Evolutionary conservation across 1,140 invertebrate species (phyloP), one percentile per base, ranked within the genome.

Genomic region (Pseudomyrmex dendroicus): DNA sequence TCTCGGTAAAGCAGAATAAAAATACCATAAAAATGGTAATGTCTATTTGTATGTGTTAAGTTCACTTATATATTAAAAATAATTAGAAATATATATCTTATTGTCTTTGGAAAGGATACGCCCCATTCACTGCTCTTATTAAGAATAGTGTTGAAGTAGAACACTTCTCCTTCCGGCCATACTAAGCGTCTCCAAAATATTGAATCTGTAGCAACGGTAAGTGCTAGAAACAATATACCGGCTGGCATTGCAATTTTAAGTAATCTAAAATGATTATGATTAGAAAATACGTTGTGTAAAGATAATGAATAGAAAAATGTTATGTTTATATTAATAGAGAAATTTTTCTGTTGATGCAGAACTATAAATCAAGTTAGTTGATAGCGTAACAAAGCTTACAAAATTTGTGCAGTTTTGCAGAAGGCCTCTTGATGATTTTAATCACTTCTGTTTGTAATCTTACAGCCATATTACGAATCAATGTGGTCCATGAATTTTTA

Each of bases 111-210:
- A 96, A 98, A 97, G 97, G 97, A 98, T 98, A 99, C 98, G 92
- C 99, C 99, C 97, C 98, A 99, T 84, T 99, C 95, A 20, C 97
- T 97, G 93, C 99, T 99, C 93, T 98, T 98, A 92, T 99, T 99
- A 1, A 98, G 94, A 73, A 99, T 95, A 5, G 97, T 97, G 93
- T 99, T 99, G 93, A 98, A 99, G 96, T 97, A 99, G 66, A 99
- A 96, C 0, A 99, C 99, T 95, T 99, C 98, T 35, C 98, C 98
- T 95, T 99, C 99, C 0, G 99, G 99, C 99, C 99, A 99, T 2
- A 99, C 90, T 64, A 96, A 93, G 76, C 98, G 94, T 78, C 95
- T 95, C 99, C 99, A 99, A 93, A 99, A 98, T 86, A 97, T 96
- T 0, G 99, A 99, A 94, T 99, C 99, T 61, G 99, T 94, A 9